phyloP scores from a whole-genome alignment of 2,113 vertebrate genomes.

The Melanocharis versteri region DNA sequence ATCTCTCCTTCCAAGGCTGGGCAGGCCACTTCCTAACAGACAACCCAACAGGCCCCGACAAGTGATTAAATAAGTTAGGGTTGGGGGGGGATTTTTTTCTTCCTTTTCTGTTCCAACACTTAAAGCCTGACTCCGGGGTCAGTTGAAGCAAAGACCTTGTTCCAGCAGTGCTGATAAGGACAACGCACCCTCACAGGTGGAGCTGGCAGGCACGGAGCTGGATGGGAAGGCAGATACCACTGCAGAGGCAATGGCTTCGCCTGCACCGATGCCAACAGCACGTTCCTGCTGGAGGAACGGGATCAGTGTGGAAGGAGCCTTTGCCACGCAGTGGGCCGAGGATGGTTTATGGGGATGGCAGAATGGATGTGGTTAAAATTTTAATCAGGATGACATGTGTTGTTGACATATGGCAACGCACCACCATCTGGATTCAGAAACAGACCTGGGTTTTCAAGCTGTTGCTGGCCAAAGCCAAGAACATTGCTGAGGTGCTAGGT shows the following conservation, averaged over 20 bases:
- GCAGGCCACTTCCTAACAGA: conserved; percentile 58
- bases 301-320: conserved; percentile 9
- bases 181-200: neutral
- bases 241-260: neutral
- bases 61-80: conserved; percentile 47
- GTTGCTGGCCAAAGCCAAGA: conserved; percentile 79
- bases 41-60: conserved; percentile 41
- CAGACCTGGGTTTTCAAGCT: conserved; percentile 83
- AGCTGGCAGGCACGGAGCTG: neutral
- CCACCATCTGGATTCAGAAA: conserved; percentile 83
- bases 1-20: conserved; percentile 47
- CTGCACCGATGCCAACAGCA: neutral
- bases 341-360: conserved; percentile 62
- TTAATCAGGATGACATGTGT: conserved; percentile 83
- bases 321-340: conserved; percentile 45
- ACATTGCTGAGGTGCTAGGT: conserved; percentile 76
- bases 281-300: conserved; percentile 10
- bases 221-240: neutral
- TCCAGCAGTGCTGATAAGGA: conserved; percentile 27
- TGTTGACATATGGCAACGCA: conserved; percentile 80
- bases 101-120: conserved; percentile 3
- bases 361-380: conserved; percentile 78
- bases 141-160: conserved; percentile 10
- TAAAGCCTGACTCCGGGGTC: neutral
- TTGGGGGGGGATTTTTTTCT: neutral